These are phyloP conservation scores for Danaus melanippus DNA, from an alignment of 1,140 invertebrate genomes.

Conservation along the genomic window DNA sequence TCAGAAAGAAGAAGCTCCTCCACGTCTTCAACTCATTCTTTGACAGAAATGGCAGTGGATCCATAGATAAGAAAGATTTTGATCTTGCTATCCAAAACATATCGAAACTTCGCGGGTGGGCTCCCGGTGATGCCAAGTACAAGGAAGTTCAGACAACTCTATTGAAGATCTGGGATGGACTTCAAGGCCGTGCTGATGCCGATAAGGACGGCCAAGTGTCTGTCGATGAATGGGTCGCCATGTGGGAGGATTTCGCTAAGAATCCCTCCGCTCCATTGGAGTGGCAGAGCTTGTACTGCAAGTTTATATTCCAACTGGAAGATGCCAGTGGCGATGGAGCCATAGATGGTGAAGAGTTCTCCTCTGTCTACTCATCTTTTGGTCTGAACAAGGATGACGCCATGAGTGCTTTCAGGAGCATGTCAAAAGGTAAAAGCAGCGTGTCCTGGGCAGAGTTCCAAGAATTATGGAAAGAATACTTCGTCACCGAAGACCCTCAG, in stretches of 20 bases:
- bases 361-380: conserved; percentile 81
- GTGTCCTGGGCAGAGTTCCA: conserved; percentile 81
- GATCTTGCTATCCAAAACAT: conserved; percentile 83
- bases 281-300: conserved; percentile 85
- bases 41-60: conserved; percentile 84
- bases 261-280: conserved; percentile 79
- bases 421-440: conserved; percentile 77
- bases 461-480: conserved; percentile 84
- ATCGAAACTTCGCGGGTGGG: conserved; percentile 80
- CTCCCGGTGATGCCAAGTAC: conserved; percentile 76
- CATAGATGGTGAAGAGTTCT: conserved; percentile 85
- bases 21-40: conserved; percentile 89
- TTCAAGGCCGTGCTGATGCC: conserved; percentile 81
- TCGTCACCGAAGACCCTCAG: conserved; percentile 78
- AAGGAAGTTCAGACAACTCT: conserved; percentile 78
- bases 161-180: conserved; percentile 84
- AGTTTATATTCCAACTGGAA: conserved; percentile 87
- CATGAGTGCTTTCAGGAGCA: conserved; percentile 80
- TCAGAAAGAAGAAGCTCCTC: conserved; percentile 87
- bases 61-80: conserved; percentile 85
- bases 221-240: conserved; percentile 84
- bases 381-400: conserved; percentile 79
- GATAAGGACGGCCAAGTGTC: conserved; percentile 86
- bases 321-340: conserved; percentile 85
- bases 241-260: conserved; percentile 86